Base-by-base conservation (phyloP, 1,140 invertebrate species). In the Drosophila bifasciata region DNA sequence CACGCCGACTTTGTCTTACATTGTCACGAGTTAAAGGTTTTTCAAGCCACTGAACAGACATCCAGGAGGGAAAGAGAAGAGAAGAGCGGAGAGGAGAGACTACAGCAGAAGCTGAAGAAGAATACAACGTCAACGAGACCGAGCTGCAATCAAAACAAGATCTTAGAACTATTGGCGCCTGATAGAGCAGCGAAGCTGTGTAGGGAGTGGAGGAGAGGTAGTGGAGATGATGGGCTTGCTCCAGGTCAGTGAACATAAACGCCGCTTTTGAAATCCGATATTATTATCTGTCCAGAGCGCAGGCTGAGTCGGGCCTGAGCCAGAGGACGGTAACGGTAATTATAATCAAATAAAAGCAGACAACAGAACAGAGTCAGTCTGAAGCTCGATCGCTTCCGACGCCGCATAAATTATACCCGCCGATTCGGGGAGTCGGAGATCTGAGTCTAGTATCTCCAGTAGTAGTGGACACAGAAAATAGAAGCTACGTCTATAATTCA, bases 111-210 rank as follows among this genome's bases (percentile, higher is more conserved):
- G 44, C 50, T 44, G 46, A 43, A 86, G 67, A 83, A 81, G 79
- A 86, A 86, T 84, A 67, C 57, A 44, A 67, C 57, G 76, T 73
- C 59, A 67, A 49, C 64, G 43, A 70, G 63, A 49, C 73, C 64
- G 62, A 50, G 57, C 49, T 67, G 78, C 77, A 88, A 88, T 88
- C 83, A 88, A 88, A 88, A 88, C 83, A 88, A 88, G 83, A 88
- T 88, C 83, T 88, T 88, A 88, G 83, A 88, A 88, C 83, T 88
- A 88, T 88, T 88, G 83, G 83, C 83, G 83, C 83, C 80, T 76
- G 72, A 79, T 74, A 64, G 32, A 13, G 32, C 32, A 1, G 16
- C 46, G 39, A 40, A n/a, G n/a, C n/a, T 16, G 23, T 15, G 36
- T 48, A n/a, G 51, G 49, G 32, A 15, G 28, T 11, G n/a, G 25